A percentile compares a stretch with the other conserved stretches of the same genome.
These are phyloP conservation scores for Lordiphosa fenestrarum DNA, from an alignment of 2,888 invertebrate genomes.

Conservation along the genomic window DNA sequence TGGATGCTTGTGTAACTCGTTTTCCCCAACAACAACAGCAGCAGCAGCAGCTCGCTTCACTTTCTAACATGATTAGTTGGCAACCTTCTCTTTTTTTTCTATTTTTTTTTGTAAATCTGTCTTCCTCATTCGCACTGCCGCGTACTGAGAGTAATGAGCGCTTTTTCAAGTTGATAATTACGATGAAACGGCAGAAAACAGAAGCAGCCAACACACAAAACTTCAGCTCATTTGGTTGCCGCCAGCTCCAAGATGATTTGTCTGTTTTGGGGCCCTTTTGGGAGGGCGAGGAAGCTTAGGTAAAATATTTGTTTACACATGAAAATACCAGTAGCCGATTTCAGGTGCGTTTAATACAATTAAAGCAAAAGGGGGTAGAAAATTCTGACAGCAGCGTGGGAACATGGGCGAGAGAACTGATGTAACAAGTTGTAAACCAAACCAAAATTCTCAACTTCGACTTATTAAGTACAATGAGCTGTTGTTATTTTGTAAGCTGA, in stretches of 20 bases:
- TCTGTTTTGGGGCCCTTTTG: slow-evolving; percentile 35
- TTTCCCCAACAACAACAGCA: slow-evolving; percentile 21
- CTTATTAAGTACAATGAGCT: slow-evolving; percentile 63
- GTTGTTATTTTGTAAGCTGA: slow-evolving; percentile 64
- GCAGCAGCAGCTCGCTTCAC: slow-evolving; percentile 45
- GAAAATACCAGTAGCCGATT: slow-evolving; percentile 71
- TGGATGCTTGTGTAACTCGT: slow-evolving; percentile 44
- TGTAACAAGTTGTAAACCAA: slow-evolving; percentile 40
- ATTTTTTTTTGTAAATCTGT: slow-evolving; percentile 1
- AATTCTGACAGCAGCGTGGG: slow-evolving; percentile 63
- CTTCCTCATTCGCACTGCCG: not conserved
- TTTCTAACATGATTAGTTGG: slow-evolving; percentile 60
- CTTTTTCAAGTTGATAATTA: slow-evolving; percentile 71
- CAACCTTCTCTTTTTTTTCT: slow-evolving; percentile 29
- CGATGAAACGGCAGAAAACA: slow-evolving; percentile 62
- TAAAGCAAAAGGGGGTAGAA: slow-evolving; percentile 34
- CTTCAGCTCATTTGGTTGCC: slow-evolving; percentile 60
- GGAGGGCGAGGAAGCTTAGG: slow-evolving; percentile 47
- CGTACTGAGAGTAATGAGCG: slow-evolving; percentile 50
- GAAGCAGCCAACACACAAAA: slow-evolving; percentile 16
- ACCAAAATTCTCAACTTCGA: slow-evolving; percentile 22
- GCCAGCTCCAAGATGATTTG: slow-evolving; percentile 43
- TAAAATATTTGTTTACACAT: slow-evolving; percentile 67
- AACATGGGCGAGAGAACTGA: slow-evolving; percentile 40
- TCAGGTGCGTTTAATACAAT: slow-evolving; percentile 42